Percentiles rank a stretch among this genome's conserved stretches.
Conservation (phyloP, 2,797 vertebrate species). For the Enoplosus armatus region DNA sequence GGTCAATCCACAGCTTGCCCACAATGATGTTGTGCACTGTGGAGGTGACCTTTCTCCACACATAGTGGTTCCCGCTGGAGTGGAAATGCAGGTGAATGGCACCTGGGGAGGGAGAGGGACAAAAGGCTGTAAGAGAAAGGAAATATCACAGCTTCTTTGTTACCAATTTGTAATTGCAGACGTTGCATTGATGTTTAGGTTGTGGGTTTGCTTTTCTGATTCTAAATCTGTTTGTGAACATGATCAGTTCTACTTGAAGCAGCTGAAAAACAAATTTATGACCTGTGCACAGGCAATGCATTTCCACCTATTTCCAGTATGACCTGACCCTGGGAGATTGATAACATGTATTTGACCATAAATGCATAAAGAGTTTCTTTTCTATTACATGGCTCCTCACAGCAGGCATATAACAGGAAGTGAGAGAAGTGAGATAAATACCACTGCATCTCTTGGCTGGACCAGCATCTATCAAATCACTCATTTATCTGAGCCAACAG, state of each 20-base stretch:
- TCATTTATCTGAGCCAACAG: slow-evolving; percentile 59
- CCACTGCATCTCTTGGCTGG: slow-evolving; percentile 11
- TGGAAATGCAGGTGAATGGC: slow-evolving; percentile 97
- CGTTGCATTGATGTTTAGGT: neutral
- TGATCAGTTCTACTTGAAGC: slow-evolving; percentile 4
- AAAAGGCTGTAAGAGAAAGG: slow-evolving; percentile 25
- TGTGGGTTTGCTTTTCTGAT: slow-evolving; percentile 27
- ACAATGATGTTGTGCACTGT: slow-evolving; percentile 99
- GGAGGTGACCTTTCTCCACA: slow-evolving; percentile 99
- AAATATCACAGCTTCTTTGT: slow-evolving; percentile 18
- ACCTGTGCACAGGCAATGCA: neutral
- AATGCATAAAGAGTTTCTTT: slow-evolving; percentile 21
- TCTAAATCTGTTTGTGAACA: neutral
- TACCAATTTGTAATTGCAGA: neutral
- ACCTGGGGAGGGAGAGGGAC: slow-evolving; percentile 80
- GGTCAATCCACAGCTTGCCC: slow-evolving; percentile 99
- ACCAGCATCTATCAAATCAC: slow-evolving; percentile 45
- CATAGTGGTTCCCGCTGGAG: slow-evolving; percentile 94
- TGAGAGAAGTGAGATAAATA: slow-evolving; percentile 38
- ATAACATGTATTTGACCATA: slow-evolving; percentile 27
- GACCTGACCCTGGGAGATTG: slow-evolving; percentile 30
- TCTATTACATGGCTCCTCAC: slow-evolving; percentile 21
- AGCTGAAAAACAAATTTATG: slow-evolving; percentile 18
- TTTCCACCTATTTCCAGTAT: slow-evolving; percentile 15
- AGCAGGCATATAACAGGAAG: slow-evolving; percentile 15